A percentile compares a stretch with the other conserved stretches of the same genome.
Conservation (phyloP, 37 sponge, comb jelly and placozoan species). For the Tethya wilhelma region DNA sequence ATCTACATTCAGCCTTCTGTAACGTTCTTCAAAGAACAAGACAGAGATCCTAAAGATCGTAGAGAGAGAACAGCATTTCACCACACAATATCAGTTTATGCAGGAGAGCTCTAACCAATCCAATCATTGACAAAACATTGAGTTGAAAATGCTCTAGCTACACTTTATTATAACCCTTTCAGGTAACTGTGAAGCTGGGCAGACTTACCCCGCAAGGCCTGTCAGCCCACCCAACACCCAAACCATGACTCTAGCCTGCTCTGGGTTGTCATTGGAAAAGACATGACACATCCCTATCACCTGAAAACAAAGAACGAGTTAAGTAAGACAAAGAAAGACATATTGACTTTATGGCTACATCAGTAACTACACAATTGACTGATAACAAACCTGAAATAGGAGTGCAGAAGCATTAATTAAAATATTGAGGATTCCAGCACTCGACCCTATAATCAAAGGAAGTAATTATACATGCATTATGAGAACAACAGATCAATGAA, state of each 20-base stretch:
- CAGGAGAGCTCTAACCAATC: too few relatives aligned
- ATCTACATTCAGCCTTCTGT: slow-evolving; percentile 26
- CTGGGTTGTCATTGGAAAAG: slow-evolving; percentile 34
- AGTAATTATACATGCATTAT: not conserved
- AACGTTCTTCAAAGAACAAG: slow-evolving; percentile 4
- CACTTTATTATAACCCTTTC: too few relatives aligned
- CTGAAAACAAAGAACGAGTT: slow-evolving; percentile 8
- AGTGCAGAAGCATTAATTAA: not conserved
- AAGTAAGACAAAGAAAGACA: not conserved
- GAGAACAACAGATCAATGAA: not conserved
- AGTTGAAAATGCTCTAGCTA: too few relatives aligned
- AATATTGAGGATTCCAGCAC: not conserved
- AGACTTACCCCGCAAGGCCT: slow-evolving; percentile 14
- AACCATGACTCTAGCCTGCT: slow-evolving; percentile 37
- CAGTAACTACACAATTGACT: not conserved
- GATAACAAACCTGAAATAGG: not conserved
- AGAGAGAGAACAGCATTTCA: too few relatives aligned
- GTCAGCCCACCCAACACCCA: slow-evolving; percentile 22
- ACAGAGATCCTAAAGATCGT: slow-evolving; percentile 1
- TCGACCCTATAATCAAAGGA: not conserved
- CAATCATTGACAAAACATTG: too few relatives aligned
- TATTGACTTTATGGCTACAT: too few relatives aligned
- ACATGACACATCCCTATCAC: slow-evolving; percentile 29
- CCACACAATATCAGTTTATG: too few relatives aligned
- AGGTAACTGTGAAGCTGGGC: not conserved